Conservation (phyloP, 2,113 vertebrate species). For the Pyrgilauda ruficollis region DNA sequence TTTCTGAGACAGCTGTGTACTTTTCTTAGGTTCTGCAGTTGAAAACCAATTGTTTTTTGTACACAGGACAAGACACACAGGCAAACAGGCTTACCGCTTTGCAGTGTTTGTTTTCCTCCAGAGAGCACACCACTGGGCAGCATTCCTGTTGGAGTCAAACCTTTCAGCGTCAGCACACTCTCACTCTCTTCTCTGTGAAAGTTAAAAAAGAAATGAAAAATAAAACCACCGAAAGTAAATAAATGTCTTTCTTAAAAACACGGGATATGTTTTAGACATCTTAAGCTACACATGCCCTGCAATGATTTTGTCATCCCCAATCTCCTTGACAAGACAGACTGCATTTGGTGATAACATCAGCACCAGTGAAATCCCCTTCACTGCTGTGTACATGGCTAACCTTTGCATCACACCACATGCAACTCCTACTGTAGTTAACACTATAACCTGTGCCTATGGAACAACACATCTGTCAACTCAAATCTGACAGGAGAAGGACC, state of each 20-base stretch:
- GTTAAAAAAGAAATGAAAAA: neutral
- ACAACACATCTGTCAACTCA: neutral
- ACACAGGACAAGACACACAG: neutral
- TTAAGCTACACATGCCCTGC: neutral
- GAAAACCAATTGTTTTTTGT: neutral
- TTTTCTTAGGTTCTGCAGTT: constrained; percentile 1
- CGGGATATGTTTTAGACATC: rapidly evolving
- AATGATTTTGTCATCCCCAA: neutral
- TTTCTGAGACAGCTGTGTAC: neutral
- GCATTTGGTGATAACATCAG: neutral
- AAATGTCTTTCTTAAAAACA: neutral
- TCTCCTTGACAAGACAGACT: neutral
- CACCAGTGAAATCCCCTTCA: neutral
- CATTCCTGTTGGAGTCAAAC: constrained; percentile 97
- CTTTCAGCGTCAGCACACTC: constrained; percentile 96
- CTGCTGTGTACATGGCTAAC: neutral
- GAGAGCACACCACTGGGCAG: constrained; percentile 96
- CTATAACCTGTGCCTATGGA: neutral
- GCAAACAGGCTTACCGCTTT: constrained; percentile 88
- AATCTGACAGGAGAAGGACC: neutral
- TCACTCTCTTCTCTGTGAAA: constrained; percentile 94
- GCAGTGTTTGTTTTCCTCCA: constrained; percentile 95
- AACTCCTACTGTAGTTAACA: neutral
- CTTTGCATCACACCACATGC: neutral
- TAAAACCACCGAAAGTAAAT: neutral